Evolutionary conservation across 2,113 vertebrate species (phyloP), one percentile per base, ranked within the genome.

Genomic region (Laticauda laticaudata): DNA sequence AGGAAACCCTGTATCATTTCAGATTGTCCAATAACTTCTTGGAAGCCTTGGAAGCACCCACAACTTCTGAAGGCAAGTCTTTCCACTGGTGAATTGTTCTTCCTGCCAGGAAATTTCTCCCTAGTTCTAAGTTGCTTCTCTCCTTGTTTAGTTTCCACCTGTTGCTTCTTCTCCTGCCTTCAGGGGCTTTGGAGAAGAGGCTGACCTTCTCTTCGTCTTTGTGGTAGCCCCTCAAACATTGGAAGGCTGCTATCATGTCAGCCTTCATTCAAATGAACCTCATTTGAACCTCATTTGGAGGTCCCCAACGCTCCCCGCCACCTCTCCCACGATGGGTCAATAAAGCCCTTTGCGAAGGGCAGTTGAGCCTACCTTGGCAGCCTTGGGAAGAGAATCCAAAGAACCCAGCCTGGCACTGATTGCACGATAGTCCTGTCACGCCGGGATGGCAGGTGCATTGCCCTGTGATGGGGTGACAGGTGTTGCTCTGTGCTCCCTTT

Each of bases 381-480:
- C 99, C 99, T 90, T 97, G 98, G 94, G 97, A 95, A 0, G 99
- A 99, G 97, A 99, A 99, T 94, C 98, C 98, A 0, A 99, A 99
- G 97, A 98, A 99, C 20, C 98, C 98, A 0, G 92, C 94, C 53
- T 98, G 98, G 95, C 99, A 99, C 0, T 90, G 94, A 91, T 98
- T 97, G 0, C 99, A 99, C 51, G 94, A 94, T 39, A 39, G 96
- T 55, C 99, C 99, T 0, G 96, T 96, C 51, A 99, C 97, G 0
- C 99, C 99, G 0, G 97, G 96, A 1, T 95, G 98, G 96, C 99
- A 99, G 94, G 97, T 88, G 94, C 99, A 99, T 96, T 98, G 98
- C 34, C 99, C 99, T 0, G 98, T 98, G 96, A 97, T 6, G 1
- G 94, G 88, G 39, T 99, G 97, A 95, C 99, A 99, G 15, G 43